These are phyloP conservation scores for Crocuta crocuta DNA, from an alignment of 2,113 vertebrate species.

Conservation along the genomic window DNA sequence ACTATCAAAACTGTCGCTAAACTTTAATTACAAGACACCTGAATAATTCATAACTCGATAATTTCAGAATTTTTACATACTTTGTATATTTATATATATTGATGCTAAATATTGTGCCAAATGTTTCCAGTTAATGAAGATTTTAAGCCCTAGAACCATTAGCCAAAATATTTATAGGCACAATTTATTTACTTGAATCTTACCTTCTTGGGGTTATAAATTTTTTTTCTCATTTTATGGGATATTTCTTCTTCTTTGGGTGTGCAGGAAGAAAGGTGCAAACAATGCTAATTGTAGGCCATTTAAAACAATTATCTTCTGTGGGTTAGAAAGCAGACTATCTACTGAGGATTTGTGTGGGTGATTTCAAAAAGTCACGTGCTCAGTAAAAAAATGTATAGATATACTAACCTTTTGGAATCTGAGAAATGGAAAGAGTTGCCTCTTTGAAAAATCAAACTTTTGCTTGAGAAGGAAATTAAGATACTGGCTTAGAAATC, in stretches of 20 bases:
- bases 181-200: neutral
- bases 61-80: neutral
- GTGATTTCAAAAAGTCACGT: neutral
- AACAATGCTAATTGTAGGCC: neutral
- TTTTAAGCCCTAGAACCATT: neutral
- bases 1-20: fast-evolving
- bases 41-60: fast-evolving
- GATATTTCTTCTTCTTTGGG: neutral
- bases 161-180: neutral
- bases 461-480: neutral
- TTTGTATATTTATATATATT: neutral
- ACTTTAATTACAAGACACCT: fast-evolving
- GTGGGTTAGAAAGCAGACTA: neutral
- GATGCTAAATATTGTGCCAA: neutral
- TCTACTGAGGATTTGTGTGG: neutral
- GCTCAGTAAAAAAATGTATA: neutral
- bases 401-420: neutral
- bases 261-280: neutral
- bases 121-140: neutral
- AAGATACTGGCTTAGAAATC: neutral
- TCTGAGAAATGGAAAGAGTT: neutral
- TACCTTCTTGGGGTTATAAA: neutral
- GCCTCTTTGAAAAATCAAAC: neutral
- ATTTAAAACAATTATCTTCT: neutral
- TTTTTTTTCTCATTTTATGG: neutral